Conservation (phyloP, 2,797 vertebrate genomes). For the Scolopax rusticola region DNA sequence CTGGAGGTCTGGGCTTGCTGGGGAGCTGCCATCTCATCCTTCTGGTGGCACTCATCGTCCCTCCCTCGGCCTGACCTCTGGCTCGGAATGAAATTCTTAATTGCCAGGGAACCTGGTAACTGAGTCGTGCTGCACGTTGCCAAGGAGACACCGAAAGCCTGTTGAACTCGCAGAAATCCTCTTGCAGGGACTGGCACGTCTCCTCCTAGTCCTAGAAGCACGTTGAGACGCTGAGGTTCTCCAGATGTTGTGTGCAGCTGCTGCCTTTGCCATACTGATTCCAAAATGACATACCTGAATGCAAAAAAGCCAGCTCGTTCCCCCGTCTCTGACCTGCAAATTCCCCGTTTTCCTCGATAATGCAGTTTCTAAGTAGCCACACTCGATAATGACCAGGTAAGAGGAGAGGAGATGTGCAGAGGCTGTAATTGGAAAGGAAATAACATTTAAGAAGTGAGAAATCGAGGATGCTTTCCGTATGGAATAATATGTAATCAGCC, state of each 20-base stretch:
- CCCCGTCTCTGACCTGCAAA: neutral
- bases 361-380: neutral
- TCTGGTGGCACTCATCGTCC: fast-evolving
- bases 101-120: neutral
- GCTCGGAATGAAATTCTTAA: neutral
- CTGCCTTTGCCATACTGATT: neutral
- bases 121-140: neutral
- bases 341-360: neutral
- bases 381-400: neutral
- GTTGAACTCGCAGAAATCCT: neutral
- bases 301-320: neutral
- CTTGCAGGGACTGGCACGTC: neutral
- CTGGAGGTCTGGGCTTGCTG: fast-evolving
- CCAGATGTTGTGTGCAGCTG: slow-evolving; percentile 33
- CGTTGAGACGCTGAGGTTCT: neutral
- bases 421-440: slow-evolving; percentile 6
- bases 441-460: neutral
- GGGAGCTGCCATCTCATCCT: neutral
- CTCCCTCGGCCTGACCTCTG: neutral
- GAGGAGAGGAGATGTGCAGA: neutral
- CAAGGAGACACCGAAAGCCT: slow-evolving; percentile 18
- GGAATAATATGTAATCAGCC: neutral
- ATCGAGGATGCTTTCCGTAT: neutral
- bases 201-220: neutral
- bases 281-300: neutral